Evolutionary conservation across 2,797 vertebrate genomes (phyloP).

Genomic region (Clamator glandarius): DNA sequence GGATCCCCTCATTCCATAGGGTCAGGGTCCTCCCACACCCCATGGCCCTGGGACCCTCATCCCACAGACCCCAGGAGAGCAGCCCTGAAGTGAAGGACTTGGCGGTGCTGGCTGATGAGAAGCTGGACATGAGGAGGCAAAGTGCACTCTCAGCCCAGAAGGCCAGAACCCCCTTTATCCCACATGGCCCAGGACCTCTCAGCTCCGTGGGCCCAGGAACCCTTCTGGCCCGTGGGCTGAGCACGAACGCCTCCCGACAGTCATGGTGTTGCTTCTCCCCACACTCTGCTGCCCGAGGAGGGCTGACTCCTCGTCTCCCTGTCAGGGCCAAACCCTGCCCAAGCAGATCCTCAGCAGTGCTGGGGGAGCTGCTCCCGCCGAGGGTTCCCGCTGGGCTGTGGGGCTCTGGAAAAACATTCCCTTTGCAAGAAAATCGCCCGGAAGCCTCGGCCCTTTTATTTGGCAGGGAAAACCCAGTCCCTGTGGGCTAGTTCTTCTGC

Average conservation of each 20-base stretch:
- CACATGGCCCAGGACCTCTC: not conserved
- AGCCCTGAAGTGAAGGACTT: too few relatives aligned
- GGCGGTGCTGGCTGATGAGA: too few relatives aligned
- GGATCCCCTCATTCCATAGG: too few relatives aligned
- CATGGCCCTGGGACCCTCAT: too few relatives aligned
- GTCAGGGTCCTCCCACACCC: too few relatives aligned
- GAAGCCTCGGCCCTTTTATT: not conserved
- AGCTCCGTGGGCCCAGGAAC: not conserved
- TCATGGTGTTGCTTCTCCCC: fast-evolving
- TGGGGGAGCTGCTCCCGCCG: not conserved
- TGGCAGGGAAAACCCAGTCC: not conserved
- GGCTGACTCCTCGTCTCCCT: not conserved
- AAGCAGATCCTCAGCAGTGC: not conserved
- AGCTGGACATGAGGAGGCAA: too few relatives aligned
- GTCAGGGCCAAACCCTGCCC: not conserved
- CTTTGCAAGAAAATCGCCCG: not conserved
- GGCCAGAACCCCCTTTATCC: too few relatives aligned
- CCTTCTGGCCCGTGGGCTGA: not conserved
- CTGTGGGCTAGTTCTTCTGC: not conserved
- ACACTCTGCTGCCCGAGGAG: fast-evolving
- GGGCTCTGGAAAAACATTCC: not conserved
- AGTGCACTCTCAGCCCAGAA: too few relatives aligned
- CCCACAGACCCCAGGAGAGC: too few relatives aligned
- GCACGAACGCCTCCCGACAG: not conserved
- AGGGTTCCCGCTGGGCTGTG: not conserved